Base-by-base conservation (phyloP, 2,888 invertebrate species). In the Ectropis crepuscularia region DNA sequence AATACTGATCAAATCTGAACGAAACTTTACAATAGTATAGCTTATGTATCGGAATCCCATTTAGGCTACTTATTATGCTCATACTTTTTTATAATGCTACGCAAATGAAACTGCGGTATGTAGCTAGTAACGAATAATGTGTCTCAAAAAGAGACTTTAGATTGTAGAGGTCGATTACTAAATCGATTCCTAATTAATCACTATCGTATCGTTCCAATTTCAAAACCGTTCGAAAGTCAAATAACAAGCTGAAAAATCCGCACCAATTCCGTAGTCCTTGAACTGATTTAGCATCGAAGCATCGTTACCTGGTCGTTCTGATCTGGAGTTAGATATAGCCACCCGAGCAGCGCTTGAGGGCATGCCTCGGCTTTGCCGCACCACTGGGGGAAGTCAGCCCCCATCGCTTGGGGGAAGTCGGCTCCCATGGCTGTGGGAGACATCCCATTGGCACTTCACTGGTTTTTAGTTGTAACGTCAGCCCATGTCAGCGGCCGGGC, bases 311-410 rank as follows among this genome's bases (percentile, higher is more conserved):
- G 91, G 67, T 91, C 92, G 75, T 90, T 92, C 65, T 92, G 90
- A 58, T 92, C 92, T 61, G 84, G 87, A 10, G 86, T 85, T 69
- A 90, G 76, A 73, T 89, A 92, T 50, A 91, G 85, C 92, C 92
- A 92, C 42, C 91, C 89, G 41, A 92, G 86, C 51, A 91, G 79
- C 6, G 90, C 89, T 71, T 89, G 90, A 5, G 86, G 85, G 69
- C 86, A 90, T 63, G 75, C 74, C 61, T 92, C 92, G 1, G 87
- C 75, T 71, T 89, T 90, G 39, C 90, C 89, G 72, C 88, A 88
- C 91, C 92, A 90, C 73, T 89, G 90, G 54, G 90, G 91, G 77
- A 87, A 77, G 54, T 91, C 91, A 10, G 89, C 86, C 63, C 87
- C 87, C 68, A 90, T 78, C 42, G 90, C 91, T 61, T 89, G 90